These are phyloP conservation scores for Balearica regulorum DNA, from an alignment of 2,797 vertebrate species.

Conservation along the genomic window DNA sequence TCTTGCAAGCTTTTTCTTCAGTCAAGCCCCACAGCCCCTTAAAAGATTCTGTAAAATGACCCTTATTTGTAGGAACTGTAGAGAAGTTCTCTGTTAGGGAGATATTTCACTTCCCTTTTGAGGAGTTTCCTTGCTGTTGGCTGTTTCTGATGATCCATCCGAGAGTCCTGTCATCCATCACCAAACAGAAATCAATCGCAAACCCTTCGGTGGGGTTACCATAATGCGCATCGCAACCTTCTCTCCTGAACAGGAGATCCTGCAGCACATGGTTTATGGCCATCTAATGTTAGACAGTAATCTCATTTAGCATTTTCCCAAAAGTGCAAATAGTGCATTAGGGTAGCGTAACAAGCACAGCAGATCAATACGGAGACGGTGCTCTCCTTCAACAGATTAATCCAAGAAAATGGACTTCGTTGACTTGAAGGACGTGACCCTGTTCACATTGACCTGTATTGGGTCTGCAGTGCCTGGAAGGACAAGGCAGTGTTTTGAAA, in stretches of 20 bases:
- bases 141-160: neutral
- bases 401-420: constrained; percentile 33
- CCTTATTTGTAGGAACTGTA: neutral
- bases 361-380: constrained; percentile 59
- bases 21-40: neutral
- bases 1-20: neutral
- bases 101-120: neutral
- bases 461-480: constrained; percentile 3
- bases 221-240: constrained; percentile 14
- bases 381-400: constrained; percentile 31
- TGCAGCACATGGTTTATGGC: constrained; percentile 59
- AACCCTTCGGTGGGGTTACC: neutral
- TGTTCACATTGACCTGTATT: neutral
- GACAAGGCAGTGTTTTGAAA: neutral
- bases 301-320: constrained; percentile 71
- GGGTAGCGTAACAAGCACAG: constrained; percentile 28
- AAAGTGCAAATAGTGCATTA: constrained; percentile 71
- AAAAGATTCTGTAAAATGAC: neutral
- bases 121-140: constrained; percentile 11
- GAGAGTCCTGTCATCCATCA: neutral
- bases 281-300: constrained; percentile 64
- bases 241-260: constrained; percentile 56
- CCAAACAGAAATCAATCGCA: constrained; percentile 35
- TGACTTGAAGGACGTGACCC: constrained; percentile 1
- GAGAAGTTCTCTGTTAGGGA: neutral